Conservation (phyloP, 2,888 invertebrate genomes). For the Hypselothyrea guttata region DNA sequence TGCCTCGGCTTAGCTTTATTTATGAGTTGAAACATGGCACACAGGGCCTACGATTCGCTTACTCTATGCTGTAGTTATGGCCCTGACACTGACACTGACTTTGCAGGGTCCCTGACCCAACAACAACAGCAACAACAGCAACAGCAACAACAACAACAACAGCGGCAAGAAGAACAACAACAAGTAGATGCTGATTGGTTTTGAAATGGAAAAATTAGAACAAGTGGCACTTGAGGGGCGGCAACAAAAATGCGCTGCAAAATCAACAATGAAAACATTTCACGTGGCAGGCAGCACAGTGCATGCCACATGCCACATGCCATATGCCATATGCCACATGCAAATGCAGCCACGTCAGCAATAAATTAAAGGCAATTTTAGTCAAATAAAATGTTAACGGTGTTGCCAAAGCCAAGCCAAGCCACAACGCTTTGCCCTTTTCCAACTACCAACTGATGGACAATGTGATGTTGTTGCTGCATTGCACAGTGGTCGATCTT, state of each 20-base stretch:
- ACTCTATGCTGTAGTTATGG: slow-evolving; percentile 3
- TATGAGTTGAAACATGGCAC: slow-evolving; percentile 67
- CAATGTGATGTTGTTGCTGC: slow-evolving; percentile 49
- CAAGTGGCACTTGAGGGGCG: slow-evolving; percentile 68
- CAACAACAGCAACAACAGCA: slow-evolving; percentile 2
- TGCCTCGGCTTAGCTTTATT: slow-evolving; percentile 55
- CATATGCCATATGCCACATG: slow-evolving; percentile 42
- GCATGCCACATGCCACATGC: slow-evolving; percentile 12
- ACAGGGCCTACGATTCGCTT: slow-evolving; percentile 47
- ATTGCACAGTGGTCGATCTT: too few species aligned
- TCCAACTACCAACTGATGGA: slow-evolving; percentile 70
- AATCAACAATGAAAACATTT: slow-evolving; percentile 76
- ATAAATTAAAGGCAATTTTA: slow-evolving; percentile 78
- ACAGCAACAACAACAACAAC: neutral
- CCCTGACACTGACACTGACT: slow-evolving; percentile 22
- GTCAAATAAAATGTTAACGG: slow-evolving; percentile 78
- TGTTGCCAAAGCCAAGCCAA: slow-evolving; percentile 12
- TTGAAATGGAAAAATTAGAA: slow-evolving; percentile 74
- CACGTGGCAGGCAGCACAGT: slow-evolving; percentile 21
- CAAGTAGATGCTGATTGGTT: slow-evolving; percentile 60
- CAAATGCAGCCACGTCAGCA: slow-evolving; percentile 67
- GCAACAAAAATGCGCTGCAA: slow-evolving; percentile 39
- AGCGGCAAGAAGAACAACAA: slow-evolving; percentile 1
- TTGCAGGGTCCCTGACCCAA: slow-evolving; percentile 18
- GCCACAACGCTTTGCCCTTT: slow-evolving; percentile 66